Conservation (phyloP, 1,140 invertebrate genomes). For the Pentalonia nigronervosa region DNA sequence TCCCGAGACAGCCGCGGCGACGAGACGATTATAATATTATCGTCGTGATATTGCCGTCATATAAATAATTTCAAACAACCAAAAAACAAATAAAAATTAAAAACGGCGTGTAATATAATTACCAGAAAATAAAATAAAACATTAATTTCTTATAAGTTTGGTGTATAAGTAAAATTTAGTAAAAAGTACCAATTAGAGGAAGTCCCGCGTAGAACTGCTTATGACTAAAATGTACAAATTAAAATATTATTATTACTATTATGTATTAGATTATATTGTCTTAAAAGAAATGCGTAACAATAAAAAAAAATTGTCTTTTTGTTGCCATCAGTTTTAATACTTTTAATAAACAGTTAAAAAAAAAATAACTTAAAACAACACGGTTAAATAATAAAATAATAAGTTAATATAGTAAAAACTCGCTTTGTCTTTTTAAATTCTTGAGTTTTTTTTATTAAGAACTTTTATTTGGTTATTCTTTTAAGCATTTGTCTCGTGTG, state of each 20-base stretch:
- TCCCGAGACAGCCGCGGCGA: too few species aligned
- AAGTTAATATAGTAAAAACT: background rate
- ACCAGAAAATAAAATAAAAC: background rate
- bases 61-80: background rate
- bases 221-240: background rate
- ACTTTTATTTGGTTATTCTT: background rate
- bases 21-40: background rate
- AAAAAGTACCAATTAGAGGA: background rate
- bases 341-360: background rate
- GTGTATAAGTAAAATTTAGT: background rate
- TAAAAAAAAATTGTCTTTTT: background rate
- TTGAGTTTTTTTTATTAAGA: background rate
- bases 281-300: too few species aligned
- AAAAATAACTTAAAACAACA: background rate
- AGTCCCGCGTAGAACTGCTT: background rate
- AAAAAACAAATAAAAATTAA: background rate
- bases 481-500: background rate
- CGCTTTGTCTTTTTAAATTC: background rate
- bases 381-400: background rate
- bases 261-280: too few species aligned
- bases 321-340: background rate
- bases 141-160: too few species aligned
- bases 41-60: background rate
- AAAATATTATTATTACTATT: background rate
- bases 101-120: background rate